Conservation (phyloP, 1,140 invertebrate species). For the Panagrolaimus sp. region DNA sequence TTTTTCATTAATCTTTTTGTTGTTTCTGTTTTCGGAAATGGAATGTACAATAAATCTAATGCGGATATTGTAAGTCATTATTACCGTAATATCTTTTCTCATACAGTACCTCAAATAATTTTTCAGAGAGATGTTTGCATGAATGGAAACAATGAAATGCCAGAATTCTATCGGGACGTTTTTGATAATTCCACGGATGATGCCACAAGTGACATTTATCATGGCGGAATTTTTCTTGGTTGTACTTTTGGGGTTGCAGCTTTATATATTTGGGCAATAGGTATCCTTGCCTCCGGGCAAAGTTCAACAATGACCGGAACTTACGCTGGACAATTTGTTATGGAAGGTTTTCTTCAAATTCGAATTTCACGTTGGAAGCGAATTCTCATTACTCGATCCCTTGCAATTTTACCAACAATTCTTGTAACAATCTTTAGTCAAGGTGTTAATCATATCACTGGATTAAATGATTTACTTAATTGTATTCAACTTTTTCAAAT, state of each 20-base stretch:
- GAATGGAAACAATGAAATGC: background rate
- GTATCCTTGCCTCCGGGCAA: constrained; percentile 78
- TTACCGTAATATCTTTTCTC: background rate
- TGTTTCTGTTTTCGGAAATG: constrained; percentile 78
- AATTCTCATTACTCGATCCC: constrained; percentile 74
- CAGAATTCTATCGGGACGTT: constrained; percentile 15
- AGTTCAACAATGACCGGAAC: constrained; percentile 76
- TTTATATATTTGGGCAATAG: constrained; percentile 80
- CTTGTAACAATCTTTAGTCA: constrained; percentile 65
- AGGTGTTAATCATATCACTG: constrained; percentile 64
- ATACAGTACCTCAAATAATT: background rate
- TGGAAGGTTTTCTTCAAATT: constrained; percentile 73
- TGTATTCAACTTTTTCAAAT: constrained; percentile 61
- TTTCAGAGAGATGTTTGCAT: constrained; percentile 25
- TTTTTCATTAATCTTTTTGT: constrained; percentile 87
- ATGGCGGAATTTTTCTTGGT: constrained; percentile 65
- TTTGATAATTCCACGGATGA: constrained; percentile 43
- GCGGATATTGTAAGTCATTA: constrained; percentile 65
- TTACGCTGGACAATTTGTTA: constrained; percentile 19
- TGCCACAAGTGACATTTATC: constrained; percentile 60
- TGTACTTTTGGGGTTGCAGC: constrained; percentile 73
- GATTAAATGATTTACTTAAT: constrained; percentile 80
- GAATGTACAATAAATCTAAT: constrained; percentile 72
- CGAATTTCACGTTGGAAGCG: constrained; percentile 79
- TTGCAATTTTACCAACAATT: constrained; percentile 79